Conservation (phyloP, 1,140 invertebrate genomes). For the Brachionus angularis region DNA sequence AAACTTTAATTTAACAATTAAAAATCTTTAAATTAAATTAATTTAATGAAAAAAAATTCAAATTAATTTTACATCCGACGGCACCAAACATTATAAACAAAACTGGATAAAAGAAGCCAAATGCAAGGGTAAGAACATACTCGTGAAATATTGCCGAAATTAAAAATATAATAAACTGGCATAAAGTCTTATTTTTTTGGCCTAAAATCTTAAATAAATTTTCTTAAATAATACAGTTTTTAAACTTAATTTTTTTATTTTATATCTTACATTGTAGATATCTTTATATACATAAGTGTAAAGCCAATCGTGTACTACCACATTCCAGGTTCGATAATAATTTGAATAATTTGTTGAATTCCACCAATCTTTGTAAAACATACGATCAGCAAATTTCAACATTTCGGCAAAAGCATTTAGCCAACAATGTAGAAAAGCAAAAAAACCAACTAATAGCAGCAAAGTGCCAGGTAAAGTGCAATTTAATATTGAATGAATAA, state of each 20-base stretch:
- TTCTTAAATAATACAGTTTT: not conserved
- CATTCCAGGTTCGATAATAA: slow-evolving; percentile 81
- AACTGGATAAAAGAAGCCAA: slow-evolving; percentile 80
- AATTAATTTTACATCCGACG: slow-evolving; percentile 56
- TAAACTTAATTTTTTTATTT: not conserved
- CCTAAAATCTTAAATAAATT: slow-evolving; percentile 45
- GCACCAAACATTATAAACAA: slow-evolving; percentile 65
- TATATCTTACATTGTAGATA: slow-evolving; percentile 62
- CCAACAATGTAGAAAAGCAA: slow-evolving; percentile 79
- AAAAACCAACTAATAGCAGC: slow-evolving; percentile 72
- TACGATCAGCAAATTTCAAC: slow-evolving; percentile 74
- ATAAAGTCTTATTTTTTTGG: slow-evolving; percentile 47
- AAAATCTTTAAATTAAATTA: not conserved
- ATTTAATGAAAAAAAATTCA: not conserved
- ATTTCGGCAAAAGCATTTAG: slow-evolving; percentile 82
- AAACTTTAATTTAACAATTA: not conserved
- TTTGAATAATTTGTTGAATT: slow-evolving; percentile 72
- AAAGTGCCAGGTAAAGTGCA: slow-evolving; percentile 71
- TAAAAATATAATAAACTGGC: slow-evolving; percentile 62
- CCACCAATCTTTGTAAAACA: slow-evolving; percentile 83
- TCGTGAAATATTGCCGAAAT: slow-evolving; percentile 74
- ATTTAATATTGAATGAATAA: slow-evolving; percentile 67
- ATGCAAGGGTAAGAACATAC: slow-evolving; percentile 71
- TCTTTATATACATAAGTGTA: slow-evolving; percentile 86
- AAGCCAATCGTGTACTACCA: slow-evolving; percentile 88